phyloP scores from a whole-genome alignment of 2,113 vertebrate genomes.

The Melanocharis versteri region DNA sequence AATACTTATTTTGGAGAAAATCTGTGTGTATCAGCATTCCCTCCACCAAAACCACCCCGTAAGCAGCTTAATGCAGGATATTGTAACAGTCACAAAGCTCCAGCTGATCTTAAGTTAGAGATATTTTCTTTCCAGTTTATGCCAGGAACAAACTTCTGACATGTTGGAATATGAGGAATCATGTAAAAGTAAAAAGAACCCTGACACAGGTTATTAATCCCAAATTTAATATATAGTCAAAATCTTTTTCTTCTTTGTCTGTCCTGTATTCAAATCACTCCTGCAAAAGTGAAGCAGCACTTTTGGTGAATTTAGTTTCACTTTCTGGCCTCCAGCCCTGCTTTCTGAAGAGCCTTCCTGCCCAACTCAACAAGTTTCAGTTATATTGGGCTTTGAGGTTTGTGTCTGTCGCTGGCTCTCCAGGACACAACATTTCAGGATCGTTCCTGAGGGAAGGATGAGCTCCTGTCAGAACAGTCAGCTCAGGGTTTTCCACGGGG shows the following conservation, averaged over 20 bases:
- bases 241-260: fast-evolving
- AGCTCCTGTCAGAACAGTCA: background rate
- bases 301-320: conserved; percentile 37
- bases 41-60: background rate
- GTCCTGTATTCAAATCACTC: background rate
- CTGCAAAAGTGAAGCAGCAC: conserved; percentile 6
- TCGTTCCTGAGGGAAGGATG: background rate
- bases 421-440: fast-evolving
- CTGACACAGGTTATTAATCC: background rate
- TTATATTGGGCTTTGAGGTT: background rate
- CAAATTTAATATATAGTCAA: background rate
- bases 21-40: background rate
- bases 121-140: background rate
- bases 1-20: background rate
- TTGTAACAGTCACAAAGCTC: background rate
- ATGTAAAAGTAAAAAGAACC: background rate
- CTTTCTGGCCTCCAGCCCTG: background rate
- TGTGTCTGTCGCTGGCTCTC: background rate
- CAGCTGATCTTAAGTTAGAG: background rate
- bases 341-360: background rate
- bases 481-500: background rate
- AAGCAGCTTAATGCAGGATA: background rate
- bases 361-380: background rate
- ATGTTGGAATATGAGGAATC: background rate
- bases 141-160: background rate